These are phyloP conservation scores for Tryphoninae sp. DNA, from an alignment of 2,888 invertebrate genomes.

Conservation along the genomic window DNA sequence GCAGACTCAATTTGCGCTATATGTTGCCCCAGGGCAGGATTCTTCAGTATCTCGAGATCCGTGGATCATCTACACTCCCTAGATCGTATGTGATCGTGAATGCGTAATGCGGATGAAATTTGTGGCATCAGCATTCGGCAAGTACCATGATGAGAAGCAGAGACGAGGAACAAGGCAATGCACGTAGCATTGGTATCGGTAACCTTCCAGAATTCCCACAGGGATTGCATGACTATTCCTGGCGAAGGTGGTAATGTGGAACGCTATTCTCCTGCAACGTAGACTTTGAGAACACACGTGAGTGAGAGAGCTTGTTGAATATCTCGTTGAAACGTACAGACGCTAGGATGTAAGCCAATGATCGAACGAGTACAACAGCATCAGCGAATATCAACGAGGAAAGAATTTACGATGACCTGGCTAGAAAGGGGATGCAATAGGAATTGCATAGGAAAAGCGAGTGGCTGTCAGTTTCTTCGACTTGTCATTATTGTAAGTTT, in stretches of 20 bases:
- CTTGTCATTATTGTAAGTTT: no score
- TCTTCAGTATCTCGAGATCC: neutral
- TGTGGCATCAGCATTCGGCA: slow-evolving; percentile 19
- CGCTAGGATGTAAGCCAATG: no score
- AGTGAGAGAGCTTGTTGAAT: neutral
- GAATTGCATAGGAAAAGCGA: no score
- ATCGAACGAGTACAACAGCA: no score
- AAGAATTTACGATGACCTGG: no score
- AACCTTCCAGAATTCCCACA: slow-evolving; percentile 16
- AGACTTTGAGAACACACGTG: slow-evolving; percentile 1
- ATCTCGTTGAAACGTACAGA: neutral
- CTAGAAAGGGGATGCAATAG: no score
- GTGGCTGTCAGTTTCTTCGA: no score
- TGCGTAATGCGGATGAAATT: slow-evolving; percentile 26
- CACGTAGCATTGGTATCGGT: neutral
- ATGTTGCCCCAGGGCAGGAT: neutral
- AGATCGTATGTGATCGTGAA: slow-evolving; percentile 9
- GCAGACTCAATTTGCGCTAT: neutral
- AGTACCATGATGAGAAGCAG: neutral
- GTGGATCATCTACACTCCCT: neutral
- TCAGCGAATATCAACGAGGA: no score
- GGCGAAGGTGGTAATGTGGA: neutral
- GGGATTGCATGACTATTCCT: slow-evolving; percentile 2
- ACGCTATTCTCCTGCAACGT: neutral
- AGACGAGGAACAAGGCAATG: slow-evolving; percentile 13